Percentiles rank a stretch among this genome's conserved stretches.
phyloP scores from a whole-genome alignment of 2,113 vertebrate genomes.

The Pollachius pollachius region DNA sequence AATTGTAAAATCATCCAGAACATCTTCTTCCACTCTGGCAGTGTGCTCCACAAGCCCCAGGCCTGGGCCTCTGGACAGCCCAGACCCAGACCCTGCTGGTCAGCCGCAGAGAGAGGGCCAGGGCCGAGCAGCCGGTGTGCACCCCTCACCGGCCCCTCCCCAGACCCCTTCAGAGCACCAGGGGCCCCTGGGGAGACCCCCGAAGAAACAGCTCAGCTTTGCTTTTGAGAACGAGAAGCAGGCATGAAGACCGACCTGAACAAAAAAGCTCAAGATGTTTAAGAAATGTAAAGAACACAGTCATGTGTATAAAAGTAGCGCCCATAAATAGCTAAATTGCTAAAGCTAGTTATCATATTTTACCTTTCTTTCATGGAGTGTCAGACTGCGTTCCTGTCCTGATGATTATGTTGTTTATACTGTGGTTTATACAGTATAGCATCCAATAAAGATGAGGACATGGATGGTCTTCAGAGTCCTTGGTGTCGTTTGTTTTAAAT shows the following conservation, averaged over 20 bases:
- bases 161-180: constrained; percentile 12
- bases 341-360: too few relatives aligned
- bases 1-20: too few relatives aligned
- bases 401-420: constrained; percentile 16
- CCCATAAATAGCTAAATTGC: too few relatives aligned
- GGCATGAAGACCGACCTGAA: constrained; percentile 13
- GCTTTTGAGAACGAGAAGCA: constrained; percentile 50
- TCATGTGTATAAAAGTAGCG: background rate
- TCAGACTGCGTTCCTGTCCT: constrained; percentile 10
- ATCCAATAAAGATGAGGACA: constrained; percentile 28
- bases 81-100: background rate
- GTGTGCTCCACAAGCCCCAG: constrained; percentile 49
- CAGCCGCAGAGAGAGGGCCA: constrained; percentile 8
- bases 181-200: background rate
- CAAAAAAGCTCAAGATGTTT: background rate
- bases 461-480: background rate
- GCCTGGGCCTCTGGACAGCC: constrained; percentile 14
- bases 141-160: background rate
- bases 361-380: constrained; percentile 12
- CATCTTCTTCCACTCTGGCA: constrained; percentile 15
- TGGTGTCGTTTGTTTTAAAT: constrained; percentile 11
- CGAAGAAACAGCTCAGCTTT: constrained; percentile 61
- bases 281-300: background rate
- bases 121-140: constrained; percentile 9
- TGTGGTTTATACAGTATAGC: constrained; percentile 6